Evolutionary conservation across 2,888 invertebrate genomes (phyloP).

Genomic region (Campoletis raptor): DNA sequence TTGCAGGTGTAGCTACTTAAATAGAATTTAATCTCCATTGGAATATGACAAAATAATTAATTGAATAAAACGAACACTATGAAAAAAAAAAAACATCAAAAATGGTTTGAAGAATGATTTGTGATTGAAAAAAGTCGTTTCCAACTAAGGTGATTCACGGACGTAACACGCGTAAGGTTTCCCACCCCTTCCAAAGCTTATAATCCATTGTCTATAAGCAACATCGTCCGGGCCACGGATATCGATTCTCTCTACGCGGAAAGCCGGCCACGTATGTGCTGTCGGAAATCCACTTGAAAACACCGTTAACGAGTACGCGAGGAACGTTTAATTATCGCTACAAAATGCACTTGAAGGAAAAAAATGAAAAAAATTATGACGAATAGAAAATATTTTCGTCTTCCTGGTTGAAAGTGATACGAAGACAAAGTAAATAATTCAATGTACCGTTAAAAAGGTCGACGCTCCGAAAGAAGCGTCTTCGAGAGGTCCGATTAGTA

Average conservation of each 20-base stretch:
- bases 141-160: slow-evolving; percentile 71
- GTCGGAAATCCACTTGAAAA: slow-evolving; percentile 47
- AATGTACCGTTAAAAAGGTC: slow-evolving; percentile 70
- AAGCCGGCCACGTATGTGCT: slow-evolving; percentile 38
- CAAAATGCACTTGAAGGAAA: slow-evolving; percentile 22
- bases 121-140: not conserved
- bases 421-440: not conserved
- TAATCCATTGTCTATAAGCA: slow-evolving; percentile 72
- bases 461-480: slow-evolving; percentile 54
- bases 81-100: slow-evolving; percentile 12
- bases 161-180: slow-evolving; percentile 78
- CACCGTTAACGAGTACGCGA: not conserved
- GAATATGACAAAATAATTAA: not conserved
- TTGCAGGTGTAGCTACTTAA: not conserved
- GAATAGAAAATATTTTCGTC: slow-evolving; percentile 9
- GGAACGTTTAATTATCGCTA: slow-evolving; percentile 6
- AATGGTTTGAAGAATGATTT: slow-evolving; percentile 1
- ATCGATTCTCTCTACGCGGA: slow-evolving; percentile 64
- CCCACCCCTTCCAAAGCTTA: slow-evolving; percentile 73
- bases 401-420: slow-evolving; percentile 18
- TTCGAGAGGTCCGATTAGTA: slow-evolving; percentile 57
- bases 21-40: not conserved
- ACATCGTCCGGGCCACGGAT: slow-evolving; percentile 53
- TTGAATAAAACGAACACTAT: not conserved
- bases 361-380: not conserved